phyloP scores from a whole-genome alignment of 2,113 vertebrate genomes.

The Thomomys bottae region DNA sequence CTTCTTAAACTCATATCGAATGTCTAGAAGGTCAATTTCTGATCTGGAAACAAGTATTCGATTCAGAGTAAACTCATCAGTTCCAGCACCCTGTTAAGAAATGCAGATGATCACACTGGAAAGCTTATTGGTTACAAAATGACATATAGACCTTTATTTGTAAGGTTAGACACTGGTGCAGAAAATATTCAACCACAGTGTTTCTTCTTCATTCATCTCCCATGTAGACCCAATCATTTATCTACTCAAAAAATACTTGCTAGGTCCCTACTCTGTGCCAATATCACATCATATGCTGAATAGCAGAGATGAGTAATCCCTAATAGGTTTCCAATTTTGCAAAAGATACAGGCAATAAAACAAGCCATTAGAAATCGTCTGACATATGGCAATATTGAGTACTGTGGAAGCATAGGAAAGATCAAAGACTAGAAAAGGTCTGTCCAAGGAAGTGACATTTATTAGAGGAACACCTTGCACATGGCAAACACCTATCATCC shows the following conservation, averaged over 20 bases:
- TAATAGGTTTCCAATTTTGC: neutral
- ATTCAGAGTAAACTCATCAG: constrained; percentile 88
- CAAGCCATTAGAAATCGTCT: neutral
- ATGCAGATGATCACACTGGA: neutral
- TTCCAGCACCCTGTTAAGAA: constrained; percentile 88
- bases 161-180: neutral
- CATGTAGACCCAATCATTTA: neutral
- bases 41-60: constrained; percentile 91
- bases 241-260: neutral
- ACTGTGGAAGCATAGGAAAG: neutral
- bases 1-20: constrained; percentile 91
- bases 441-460: neutral
- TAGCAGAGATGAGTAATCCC: neutral
- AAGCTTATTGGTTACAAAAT: neutral
- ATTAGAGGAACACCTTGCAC: neutral
- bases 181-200: neutral
- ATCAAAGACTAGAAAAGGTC: neutral
- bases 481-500: neutral
- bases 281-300: neutral
- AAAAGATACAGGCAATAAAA: constrained; percentile 7
- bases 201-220: neutral
- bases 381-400: neutral
- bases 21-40: constrained; percentile 92
- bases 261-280: neutral
- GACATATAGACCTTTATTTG: neutral